These are phyloP conservation scores for Biston stratarius DNA, from an alignment of 2,888 invertebrate species.

Conservation along the genomic window DNA sequence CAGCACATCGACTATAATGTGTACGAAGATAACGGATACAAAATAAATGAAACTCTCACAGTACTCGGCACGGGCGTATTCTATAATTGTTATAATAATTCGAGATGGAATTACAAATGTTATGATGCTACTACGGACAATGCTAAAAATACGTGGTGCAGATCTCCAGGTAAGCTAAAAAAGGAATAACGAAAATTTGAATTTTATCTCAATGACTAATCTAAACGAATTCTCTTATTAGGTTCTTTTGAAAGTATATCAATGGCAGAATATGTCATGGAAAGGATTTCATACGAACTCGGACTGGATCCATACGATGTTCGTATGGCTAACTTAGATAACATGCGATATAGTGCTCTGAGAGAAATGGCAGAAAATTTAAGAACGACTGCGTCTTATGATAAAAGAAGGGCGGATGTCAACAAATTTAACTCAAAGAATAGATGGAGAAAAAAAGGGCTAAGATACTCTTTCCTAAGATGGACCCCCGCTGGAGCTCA, in stretches of 20 bases:
- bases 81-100: constrained; percentile 57
- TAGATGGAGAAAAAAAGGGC: constrained; percentile 90
- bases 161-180: constrained; percentile 56
- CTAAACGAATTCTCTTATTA: constrained; percentile 41
- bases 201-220: not conserved
- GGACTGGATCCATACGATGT: constrained; percentile 86
- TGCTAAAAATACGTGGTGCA: constrained; percentile 60
- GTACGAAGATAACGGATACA: constrained; percentile 77
- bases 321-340: constrained; percentile 80
- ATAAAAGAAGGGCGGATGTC: constrained; percentile 74
- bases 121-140: constrained; percentile 57
- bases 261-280: constrained; percentile 87
- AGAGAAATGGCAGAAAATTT: constrained; percentile 82
- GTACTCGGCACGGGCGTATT: constrained; percentile 43
- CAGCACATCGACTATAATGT: constrained; percentile 76
- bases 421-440: constrained; percentile 87
- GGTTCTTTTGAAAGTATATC: constrained; percentile 84
- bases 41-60: constrained; percentile 53
- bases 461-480: constrained; percentile 87
- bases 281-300: constrained; percentile 84
- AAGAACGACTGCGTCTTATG: constrained; percentile 82
- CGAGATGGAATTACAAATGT: constrained; percentile 56
- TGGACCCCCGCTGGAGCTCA: constrained; percentile 74
- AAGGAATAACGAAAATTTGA: not conserved
- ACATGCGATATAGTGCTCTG: constrained; percentile 53